A percentile compares a stretch with the other conserved stretches of the same genome.
Conservation (phyloP, 2,113 vertebrate genomes). For the Sitta europaea region DNA sequence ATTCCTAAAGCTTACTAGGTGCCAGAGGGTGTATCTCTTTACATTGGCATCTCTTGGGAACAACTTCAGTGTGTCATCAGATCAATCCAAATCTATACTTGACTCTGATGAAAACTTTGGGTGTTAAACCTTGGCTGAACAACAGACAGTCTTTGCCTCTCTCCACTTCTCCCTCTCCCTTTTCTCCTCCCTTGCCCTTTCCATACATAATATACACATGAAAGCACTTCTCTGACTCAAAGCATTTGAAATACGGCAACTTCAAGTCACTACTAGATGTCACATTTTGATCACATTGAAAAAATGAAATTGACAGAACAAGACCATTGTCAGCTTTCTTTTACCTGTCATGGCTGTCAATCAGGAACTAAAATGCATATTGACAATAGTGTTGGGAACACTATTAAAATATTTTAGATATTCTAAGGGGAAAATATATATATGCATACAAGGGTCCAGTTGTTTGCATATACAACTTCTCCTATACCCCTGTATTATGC, state of each 20-base stretch:
- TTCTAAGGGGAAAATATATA: not conserved
- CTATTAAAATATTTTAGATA: not conserved
- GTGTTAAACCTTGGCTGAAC: not conserved
- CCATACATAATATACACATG: not conserved
- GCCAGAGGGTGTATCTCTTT: not conserved
- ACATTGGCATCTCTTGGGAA: not conserved
- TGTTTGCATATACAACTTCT: not conserved
- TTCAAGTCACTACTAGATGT: not conserved
- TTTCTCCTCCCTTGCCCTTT: not conserved
- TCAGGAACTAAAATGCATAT: not conserved
- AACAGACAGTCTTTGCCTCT: not conserved
- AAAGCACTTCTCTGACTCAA: not conserved
- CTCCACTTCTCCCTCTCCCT: not conserved
- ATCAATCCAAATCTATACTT: not conserved
- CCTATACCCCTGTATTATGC: accelerated
- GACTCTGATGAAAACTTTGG: not conserved
- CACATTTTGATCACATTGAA: not conserved
- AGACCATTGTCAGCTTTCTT: not conserved
- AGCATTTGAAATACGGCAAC: not conserved
- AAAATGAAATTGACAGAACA: not conserved
- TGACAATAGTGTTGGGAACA: not conserved
- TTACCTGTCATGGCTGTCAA: not conserved
- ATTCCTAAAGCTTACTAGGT: not conserved
- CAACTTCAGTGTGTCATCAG: not conserved
- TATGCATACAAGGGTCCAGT: accelerated